Evolutionary conservation across 2,797 vertebrate species (phyloP).

Genomic region (Enteromius fasciolatus): DNA sequence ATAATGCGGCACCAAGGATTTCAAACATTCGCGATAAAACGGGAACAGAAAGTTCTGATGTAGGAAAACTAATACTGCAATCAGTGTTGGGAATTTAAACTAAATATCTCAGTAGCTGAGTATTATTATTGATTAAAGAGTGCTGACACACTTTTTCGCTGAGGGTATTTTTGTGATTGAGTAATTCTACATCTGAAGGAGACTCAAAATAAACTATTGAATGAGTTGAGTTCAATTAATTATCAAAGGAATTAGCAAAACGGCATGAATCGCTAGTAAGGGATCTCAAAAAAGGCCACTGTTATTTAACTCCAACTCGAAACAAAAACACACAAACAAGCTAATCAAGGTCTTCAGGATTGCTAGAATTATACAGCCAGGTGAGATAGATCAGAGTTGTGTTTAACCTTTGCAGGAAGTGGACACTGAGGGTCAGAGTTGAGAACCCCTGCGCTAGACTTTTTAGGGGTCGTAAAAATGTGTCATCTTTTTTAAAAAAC

Average conservation of each 20-base stretch:
- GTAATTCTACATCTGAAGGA: background rate
- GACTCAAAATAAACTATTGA: background rate
- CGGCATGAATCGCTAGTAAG: background rate
- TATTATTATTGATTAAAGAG: background rate
- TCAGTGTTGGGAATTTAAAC: background rate
- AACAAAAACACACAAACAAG: background rate
- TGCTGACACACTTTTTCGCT: background rate
- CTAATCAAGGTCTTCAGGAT: background rate
- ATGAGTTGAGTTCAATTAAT: background rate
- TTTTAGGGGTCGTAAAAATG: background rate
- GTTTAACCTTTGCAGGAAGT: background rate
- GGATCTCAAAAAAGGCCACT: background rate
- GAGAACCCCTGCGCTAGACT: background rate
- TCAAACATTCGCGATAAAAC: slow-evolving; percentile 2
- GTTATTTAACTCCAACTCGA: background rate
- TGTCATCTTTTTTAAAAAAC: background rate
- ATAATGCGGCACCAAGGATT: background rate
- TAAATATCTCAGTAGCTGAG: background rate
- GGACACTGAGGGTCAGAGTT: background rate
- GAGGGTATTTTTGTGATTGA: background rate
- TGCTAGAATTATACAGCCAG: background rate
- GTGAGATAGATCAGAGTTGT: background rate
- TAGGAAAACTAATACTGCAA: background rate
- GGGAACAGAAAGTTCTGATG: background rate
- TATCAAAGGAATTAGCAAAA: background rate